Evolutionary conservation across 1,140 invertebrate genomes (phyloP), one percentile per base, ranked within the genome.

Genomic region (Drosophila repleta): DNA sequence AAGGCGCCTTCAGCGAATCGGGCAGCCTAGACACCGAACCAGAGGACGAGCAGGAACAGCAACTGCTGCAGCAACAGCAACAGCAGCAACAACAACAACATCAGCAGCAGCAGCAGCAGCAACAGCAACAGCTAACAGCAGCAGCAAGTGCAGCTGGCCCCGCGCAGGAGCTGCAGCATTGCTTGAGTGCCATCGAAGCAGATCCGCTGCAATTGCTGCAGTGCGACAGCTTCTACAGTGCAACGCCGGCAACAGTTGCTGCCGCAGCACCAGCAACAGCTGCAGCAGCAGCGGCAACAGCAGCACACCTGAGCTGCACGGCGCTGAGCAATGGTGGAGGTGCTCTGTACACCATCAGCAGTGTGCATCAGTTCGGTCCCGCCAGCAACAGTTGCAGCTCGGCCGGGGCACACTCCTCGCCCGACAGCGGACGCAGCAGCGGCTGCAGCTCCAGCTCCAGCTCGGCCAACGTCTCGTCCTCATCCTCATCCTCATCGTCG

Each of bases 11-110:
- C 92, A 94, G 94, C 88, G 95, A 95, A 84, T 93, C 94, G 21
- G 94, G 93, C 52, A 95, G 95, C 57, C 94, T 95, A 51, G 94
- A 93, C 61, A 95, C 95, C 39, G 93, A 93, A 41, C 93, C 93
- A 32, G 94, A 94, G 52, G 92, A 92, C 18, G 92, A 92, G 5
- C 52, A 45, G 51, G 29, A 66, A 2, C 52, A 24, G 17, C 63
- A 57, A 26, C 29, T 18, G 15, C 24, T 74, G 24, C 61, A 53
- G 17, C 71, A 57, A 3, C 73, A 74, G n/a, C 79, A 73, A 1
- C 26, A 48, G 3, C 39, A 46, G 3, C 58, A 63, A 7, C 68
- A 53, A 18, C 32, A 32, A 8, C 53, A 66, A n/a, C 61, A 56
- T 10, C 64, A 69, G 45, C 35, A 15, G 10, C 29, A 26, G 13